These are phyloP conservation scores for Calycopis cecrops DNA, from an alignment of 1,140 invertebrate genomes.

Conservation along the genomic window DNA sequence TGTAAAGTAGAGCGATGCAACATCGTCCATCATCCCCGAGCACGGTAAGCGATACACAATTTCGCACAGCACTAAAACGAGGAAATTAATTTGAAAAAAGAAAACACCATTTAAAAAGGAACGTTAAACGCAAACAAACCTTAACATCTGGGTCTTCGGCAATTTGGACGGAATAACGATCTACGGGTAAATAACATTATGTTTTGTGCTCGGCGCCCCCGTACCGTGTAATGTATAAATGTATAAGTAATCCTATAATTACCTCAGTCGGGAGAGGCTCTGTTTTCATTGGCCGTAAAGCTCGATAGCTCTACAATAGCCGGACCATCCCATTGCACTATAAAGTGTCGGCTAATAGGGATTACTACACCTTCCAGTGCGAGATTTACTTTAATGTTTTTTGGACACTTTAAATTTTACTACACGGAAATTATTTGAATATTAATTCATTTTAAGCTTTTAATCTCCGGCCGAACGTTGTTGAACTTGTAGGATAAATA, in stretches of 20 bases:
- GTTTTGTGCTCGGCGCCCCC: constrained; percentile 13
- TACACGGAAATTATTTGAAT: constrained; percentile 17
- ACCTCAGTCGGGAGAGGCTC: constrained; percentile 50
- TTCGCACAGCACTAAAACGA: constrained; percentile 3
- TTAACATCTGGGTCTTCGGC: constrained; percentile 24
- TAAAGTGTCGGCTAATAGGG: constrained; percentile 61
- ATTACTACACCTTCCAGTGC: constrained; percentile 52
- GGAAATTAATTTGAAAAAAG: constrained; percentile 8
- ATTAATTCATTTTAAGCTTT: constrained; percentile 14
- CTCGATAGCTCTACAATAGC: constrained; percentile 47
- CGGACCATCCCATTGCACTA: constrained; percentile 51
- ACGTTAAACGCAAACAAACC: constrained; percentile 20
- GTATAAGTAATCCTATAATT: constrained; percentile 59
- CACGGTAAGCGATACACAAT: neutral
- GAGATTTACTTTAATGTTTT: constrained; percentile 54
- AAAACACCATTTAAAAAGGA: constrained; percentile 11
- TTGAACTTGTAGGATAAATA: neutral
- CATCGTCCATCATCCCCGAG: constrained; percentile 4
- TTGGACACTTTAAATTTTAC: constrained; percentile 30
- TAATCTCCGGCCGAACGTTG: neutral
- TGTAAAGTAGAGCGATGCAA: constrained; percentile 2
- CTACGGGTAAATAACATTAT: constrained; percentile 25
- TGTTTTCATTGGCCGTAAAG: constrained; percentile 61
- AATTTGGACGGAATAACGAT: constrained; percentile 20
- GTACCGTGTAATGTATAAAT: constrained; percentile 29